phyloP scores from a whole-genome alignment of 1,140 invertebrate species.

The Leptinotarsa texana region DNA sequence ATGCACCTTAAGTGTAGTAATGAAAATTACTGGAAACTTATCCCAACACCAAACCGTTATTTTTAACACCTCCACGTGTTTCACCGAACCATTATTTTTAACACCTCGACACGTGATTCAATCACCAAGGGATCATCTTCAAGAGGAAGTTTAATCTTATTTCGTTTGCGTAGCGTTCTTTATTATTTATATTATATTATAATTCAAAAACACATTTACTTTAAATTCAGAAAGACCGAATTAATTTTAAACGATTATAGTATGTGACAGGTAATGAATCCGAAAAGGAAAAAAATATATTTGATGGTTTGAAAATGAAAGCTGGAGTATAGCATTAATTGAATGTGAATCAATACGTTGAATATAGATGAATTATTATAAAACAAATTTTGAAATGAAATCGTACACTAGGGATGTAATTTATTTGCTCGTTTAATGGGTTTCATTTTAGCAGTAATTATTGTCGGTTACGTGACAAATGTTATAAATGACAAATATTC shows the following conservation, averaged over 20 bases:
- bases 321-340: neutral
- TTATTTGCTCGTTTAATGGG: neutral
- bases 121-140: too few species aligned
- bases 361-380: neutral
- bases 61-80: too few species aligned
- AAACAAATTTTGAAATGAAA: slow-evolving; percentile 1
- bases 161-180: too few species aligned
- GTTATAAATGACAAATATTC: too few species aligned
- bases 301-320: neutral
- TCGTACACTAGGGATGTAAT: neutral
- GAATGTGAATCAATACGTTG: neutral
- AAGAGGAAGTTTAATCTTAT: too few species aligned
- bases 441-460: neutral
- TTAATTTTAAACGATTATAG: neutral
- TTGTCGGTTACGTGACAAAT: neutral
- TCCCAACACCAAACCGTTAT: too few species aligned
- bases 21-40: too few species aligned
- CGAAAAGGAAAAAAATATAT: neutral
- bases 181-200: too few species aligned
- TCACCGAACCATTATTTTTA: too few species aligned
- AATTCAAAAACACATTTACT: too few species aligned
- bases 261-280: neutral
- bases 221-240: neutral
- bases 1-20: too few species aligned
- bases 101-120: too few species aligned